Base-by-base conservation (phyloP, 2,797 vertebrate genomes). In the Eulemur coronatus region DNA sequence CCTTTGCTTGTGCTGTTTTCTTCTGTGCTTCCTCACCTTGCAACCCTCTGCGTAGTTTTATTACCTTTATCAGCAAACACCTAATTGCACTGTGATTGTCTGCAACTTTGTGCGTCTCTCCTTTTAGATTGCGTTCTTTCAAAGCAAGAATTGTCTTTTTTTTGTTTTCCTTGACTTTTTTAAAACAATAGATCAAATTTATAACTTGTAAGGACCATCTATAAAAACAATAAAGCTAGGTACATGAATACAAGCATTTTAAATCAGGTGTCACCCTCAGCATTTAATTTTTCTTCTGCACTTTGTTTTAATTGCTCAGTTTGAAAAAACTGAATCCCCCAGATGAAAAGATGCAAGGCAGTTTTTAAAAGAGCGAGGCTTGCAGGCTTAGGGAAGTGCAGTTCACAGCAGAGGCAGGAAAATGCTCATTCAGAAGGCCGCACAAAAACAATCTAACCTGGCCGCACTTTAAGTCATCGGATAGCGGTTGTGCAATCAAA, bases 321-420 rank as follows among this genome's bases (percentile, higher is more conserved):
- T 95, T 95, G 80, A 88, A 96, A 97, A 73, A 33, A 46, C 15
- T 24, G 26, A 79, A 41, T 82, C 5, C 1, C 59, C 55, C 89
- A 50, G 33, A 76, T 20, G 59, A 91, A 48, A 48, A 72, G 33
- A 82, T 67, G 18, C 20, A 75, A 87, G 69, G 48, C 20, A 13
- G 2, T 52, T 84, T 72, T 75, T 55, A 48, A 91, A 59, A 59
- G 59, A 65, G 13, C 0, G 4, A 63, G 15, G 3, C 50, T 95
- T 57, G 12, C 18, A 35, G 30, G 38, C 80, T 81, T 48, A 33
- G 41, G 14, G 48, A 33, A 78, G 4, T 79, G 4, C 33, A 14
- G n/a, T 94, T 81, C 55, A 85, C 9, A 30, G 38, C 70, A 8
- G 6, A n/a, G 48, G 5, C 24, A 35, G 11, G 41, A 15, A 61